Evolutionary conservation across 2,888 invertebrate genomes (phyloP).

Genomic region (Dione juno): DNA sequence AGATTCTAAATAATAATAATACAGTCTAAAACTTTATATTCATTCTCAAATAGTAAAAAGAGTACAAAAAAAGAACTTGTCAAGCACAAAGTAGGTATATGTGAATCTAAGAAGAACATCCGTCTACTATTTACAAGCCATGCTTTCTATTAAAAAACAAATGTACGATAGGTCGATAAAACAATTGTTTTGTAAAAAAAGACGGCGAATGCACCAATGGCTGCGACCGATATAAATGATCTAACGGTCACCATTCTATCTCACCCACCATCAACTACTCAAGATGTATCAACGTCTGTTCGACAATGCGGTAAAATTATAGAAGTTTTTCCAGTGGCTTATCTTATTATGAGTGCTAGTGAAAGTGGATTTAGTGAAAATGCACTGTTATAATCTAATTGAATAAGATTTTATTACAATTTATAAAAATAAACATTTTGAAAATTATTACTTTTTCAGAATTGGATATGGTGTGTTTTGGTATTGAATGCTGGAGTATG

Average conservation of each 20-base stretch:
- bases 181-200: conserved; percentile 31
- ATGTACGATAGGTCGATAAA: conserved; percentile 12
- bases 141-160: conserved; percentile 19
- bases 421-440: not conserved
- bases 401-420: not conserved
- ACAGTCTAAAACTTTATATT: no score
- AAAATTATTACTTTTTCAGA: conserved; percentile 57
- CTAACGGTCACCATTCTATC: conserved; percentile 56
- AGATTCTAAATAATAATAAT: no score
- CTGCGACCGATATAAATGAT: conserved; percentile 69
- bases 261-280: conserved; percentile 66
- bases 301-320: conserved; percentile 63
- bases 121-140: not conserved
- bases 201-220: conserved; percentile 32
- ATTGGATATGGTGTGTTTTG: conserved; percentile 67
- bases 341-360: conserved; percentile 25
- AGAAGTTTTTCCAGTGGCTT: conserved; percentile 25
- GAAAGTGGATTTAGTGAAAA: conserved; percentile 35
- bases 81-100: not conserved
- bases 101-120: not conserved
- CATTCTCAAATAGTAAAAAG: no score
- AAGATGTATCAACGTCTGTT: conserved; percentile 74
- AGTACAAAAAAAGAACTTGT: not conserved
- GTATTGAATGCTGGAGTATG: conserved; percentile 59
- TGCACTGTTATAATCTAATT: not conserved